Percentiles rank a stretch among this genome's conserved stretches.
Conservation (phyloP, 2,797 vertebrate genomes). For the Ctenopoma kingsleyae region DNA sequence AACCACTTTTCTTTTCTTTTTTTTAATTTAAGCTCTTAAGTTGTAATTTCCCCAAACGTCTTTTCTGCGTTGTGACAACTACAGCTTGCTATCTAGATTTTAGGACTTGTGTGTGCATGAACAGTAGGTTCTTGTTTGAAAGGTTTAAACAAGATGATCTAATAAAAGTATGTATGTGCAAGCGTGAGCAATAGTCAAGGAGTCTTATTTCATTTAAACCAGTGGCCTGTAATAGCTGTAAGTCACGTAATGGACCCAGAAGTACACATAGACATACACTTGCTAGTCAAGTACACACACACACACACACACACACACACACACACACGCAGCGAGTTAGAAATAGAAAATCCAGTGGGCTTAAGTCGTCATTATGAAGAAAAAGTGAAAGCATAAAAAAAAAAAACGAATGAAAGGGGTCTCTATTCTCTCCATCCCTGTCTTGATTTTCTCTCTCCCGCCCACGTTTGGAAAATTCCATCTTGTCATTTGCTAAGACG, state of each 20-base stretch:
- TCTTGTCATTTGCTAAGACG: slow-evolving; percentile 84
- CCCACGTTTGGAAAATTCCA: slow-evolving; percentile 88
- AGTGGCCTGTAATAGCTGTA: slow-evolving; percentile 60
- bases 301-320: slow-evolving; percentile 18
- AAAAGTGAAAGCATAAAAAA: slow-evolving; percentile 75
- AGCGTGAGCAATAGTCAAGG: slow-evolving; percentile 30
- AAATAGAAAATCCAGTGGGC: slow-evolving; percentile 80
- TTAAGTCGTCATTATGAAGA: slow-evolving; percentile 81
- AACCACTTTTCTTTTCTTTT: too few relatives aligned
- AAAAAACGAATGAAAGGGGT: slow-evolving; percentile 79
- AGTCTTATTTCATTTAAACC: slow-evolving; percentile 69
- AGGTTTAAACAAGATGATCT: slow-evolving; percentile 58
- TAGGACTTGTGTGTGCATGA: slow-evolving; percentile 9
- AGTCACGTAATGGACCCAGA: slow-evolving; percentile 70
- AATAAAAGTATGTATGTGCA: slow-evolving; percentile 44
- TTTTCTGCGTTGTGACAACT: not conserved
- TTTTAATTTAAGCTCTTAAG: too few relatives aligned
- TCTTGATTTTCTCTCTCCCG: slow-evolving; percentile 70
- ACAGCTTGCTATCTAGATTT: not conserved
- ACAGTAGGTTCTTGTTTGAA: slow-evolving; percentile 58
- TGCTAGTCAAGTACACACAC: slow-evolving; percentile 26
- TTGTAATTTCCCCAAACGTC: too few relatives aligned
- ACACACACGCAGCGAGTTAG: slow-evolving; percentile 45
- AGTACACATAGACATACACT: slow-evolving; percentile 36
- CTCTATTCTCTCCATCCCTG: slow-evolving; percentile 77